Evolutionary conservation across 2,888 invertebrate genomes (phyloP).

Genomic region (Campopleginae sp.): DNA sequence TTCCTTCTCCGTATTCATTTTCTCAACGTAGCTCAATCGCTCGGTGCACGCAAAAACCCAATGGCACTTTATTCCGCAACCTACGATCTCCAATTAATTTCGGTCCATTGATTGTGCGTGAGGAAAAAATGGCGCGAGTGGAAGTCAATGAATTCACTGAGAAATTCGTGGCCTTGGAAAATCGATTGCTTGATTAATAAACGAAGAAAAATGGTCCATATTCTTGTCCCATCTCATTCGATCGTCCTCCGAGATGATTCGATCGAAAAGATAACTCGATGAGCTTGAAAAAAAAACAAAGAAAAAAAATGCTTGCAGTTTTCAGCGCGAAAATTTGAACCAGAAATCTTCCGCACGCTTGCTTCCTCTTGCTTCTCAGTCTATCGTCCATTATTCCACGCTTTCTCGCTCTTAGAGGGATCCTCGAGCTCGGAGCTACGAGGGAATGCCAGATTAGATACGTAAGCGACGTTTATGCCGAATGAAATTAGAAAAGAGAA

Average conservation of each 20-base stretch:
- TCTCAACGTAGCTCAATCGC: background rate
- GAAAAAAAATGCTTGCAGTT: background rate
- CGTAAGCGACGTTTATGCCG: slow-evolving; percentile 77
- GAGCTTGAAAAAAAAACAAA: background rate
- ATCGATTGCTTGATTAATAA: background rate
- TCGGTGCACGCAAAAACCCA: background rate
- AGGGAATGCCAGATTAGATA: slow-evolving; percentile 77
- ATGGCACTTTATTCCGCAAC: background rate
- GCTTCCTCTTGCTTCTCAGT: background rate
- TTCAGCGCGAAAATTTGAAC: background rate
- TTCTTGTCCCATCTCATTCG: background rate
- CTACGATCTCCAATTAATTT: background rate
- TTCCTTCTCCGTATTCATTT: background rate
- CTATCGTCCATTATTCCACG: slow-evolving; percentile 48
- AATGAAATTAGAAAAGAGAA: slow-evolving; percentile 76
- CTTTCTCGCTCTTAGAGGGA: slow-evolving; percentile 13
- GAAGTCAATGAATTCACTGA: background rate
- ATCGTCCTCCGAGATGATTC: background rate
- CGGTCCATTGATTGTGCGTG: background rate
- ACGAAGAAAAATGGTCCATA: background rate
- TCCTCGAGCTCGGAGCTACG: slow-evolving; percentile 40
- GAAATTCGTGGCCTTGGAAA: background rate
- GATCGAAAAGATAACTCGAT: background rate
- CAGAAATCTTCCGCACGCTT: slow-evolving; percentile 33
- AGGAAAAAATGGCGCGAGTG: background rate